Percentiles rank a stretch among this genome's conserved stretches.
Conservation (phyloP, 1,140 invertebrate species). For the Hestina assimilis region DNA sequence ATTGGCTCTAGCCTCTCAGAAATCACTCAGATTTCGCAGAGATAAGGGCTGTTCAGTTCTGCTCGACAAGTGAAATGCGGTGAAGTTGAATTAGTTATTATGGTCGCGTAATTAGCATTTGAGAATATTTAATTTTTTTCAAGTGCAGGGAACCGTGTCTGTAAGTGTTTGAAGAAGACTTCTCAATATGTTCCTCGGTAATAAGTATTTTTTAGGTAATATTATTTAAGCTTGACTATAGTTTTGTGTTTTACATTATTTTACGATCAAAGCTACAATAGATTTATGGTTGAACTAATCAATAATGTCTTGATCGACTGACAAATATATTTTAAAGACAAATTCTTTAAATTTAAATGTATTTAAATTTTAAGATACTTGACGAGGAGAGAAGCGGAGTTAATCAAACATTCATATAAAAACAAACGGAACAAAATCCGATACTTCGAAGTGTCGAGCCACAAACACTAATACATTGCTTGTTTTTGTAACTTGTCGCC, state of each 20-base stretch:
- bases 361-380: neutral
- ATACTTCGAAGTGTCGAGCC: conserved; percentile 29
- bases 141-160: neutral
- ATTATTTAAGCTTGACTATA: no score
- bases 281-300: no score
- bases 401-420: conserved; percentile 13
- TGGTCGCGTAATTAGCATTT: conserved; percentile 16
- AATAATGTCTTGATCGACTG: no score
- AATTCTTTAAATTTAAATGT: no score
- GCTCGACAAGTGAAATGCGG: conserved; percentile 10
- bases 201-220: no score
- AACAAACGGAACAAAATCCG: conserved; percentile 31
- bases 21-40: conserved; percentile 2
- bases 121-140: neutral
- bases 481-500: conserved; percentile 62
- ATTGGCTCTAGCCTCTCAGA: conserved; percentile 18
- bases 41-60: conserved; percentile 9
- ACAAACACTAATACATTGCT: conserved; percentile 32
- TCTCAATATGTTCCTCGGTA: no score
- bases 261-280: no score
- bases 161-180: neutral
- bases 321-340: no score
- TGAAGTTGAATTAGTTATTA: conserved; percentile 21
- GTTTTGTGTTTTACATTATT: no score
- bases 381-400: neutral